phyloP scores from a whole-genome alignment of 2,113 vertebrate species.

The Neodontobutis hainanensis region DNA sequence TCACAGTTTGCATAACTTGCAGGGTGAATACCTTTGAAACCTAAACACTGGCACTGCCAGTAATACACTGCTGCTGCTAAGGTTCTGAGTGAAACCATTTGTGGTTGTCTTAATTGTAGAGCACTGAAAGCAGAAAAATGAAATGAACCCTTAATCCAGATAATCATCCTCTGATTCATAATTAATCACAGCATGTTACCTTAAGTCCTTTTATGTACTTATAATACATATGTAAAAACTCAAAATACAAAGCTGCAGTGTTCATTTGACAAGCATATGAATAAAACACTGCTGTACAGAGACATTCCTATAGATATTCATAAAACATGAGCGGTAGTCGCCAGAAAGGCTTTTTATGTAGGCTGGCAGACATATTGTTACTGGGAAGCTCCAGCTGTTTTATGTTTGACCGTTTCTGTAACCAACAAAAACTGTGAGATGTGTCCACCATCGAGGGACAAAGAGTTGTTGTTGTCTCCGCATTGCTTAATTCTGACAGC shows the following conservation, averaged over 20 bases:
- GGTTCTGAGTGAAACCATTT: neutral
- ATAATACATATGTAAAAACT: too few relatives aligned
- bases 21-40: neutral
- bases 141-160: neutral
- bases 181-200: neutral
- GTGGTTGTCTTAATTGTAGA: neutral
- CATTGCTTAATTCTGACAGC: slow-evolving; percentile 21
- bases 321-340: slow-evolving; percentile 30
- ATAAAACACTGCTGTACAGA: slow-evolving; percentile 9
- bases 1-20: neutral
- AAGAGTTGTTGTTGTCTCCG: slow-evolving; percentile 11
- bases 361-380: slow-evolving; percentile 34
- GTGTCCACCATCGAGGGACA: neutral
- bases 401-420: slow-evolving; percentile 13
- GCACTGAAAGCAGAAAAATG: neutral
- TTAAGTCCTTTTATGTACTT: neutral
- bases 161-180: neutral
- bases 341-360: slow-evolving; percentile 21
- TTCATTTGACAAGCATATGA: slow-evolving; percentile 9
- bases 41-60: neutral
- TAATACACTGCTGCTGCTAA: neutral
- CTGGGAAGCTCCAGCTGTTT: slow-evolving; percentile 46
- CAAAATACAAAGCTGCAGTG: neutral
- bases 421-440: slow-evolving; percentile 12
- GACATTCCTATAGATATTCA: slow-evolving; percentile 23